These are phyloP conservation scores for Silurus aristotelis DNA, from an alignment of 2,797 vertebrate genomes.

Conservation along the genomic window DNA sequence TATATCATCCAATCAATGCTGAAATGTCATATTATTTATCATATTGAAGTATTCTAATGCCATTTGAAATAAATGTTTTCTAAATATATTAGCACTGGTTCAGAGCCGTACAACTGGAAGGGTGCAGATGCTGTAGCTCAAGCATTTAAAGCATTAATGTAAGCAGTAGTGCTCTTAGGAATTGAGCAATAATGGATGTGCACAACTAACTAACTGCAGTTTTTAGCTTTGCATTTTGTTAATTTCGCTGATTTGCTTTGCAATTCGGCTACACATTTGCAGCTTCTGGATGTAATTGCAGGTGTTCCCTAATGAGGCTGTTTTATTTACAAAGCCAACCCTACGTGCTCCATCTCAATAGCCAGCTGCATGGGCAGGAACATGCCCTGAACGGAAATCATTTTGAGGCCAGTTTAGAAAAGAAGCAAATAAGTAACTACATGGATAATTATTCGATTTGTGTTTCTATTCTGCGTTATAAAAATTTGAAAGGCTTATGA, in stretches of 20 bases:
- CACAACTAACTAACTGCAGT: neutral
- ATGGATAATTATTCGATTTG: constrained; percentile 47
- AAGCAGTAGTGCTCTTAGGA: neutral
- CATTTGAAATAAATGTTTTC: neutral
- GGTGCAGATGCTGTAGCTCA: neutral
- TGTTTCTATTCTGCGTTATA: constrained; percentile 35
- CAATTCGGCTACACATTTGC: constrained; percentile 36
- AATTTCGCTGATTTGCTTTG: constrained; percentile 38
- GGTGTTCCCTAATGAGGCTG: constrained; percentile 59
- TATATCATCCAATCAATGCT: neutral
- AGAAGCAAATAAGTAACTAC: constrained; percentile 39
- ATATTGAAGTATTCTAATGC: neutral
- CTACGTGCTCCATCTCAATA: constrained; percentile 9
- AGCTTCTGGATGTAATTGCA: constrained; percentile 51
- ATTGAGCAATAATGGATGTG: neutral
- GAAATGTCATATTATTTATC: neutral
- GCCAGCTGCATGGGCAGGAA: constrained; percentile 34
- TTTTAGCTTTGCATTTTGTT: constrained; percentile 26
- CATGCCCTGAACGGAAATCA: constrained; percentile 34
- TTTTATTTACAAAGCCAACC: constrained; percentile 55
- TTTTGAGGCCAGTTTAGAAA: constrained; percentile 38
- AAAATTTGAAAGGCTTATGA: constrained; percentile 11
- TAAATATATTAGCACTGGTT: neutral
- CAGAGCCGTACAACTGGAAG: neutral
- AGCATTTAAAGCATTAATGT: neutral